Percentiles rank a stretch among this genome's conserved stretches.
These are phyloP conservation scores for Cinara cedri DNA, from an alignment of 2,888 invertebrate genomes.

Conservation along the genomic window DNA sequence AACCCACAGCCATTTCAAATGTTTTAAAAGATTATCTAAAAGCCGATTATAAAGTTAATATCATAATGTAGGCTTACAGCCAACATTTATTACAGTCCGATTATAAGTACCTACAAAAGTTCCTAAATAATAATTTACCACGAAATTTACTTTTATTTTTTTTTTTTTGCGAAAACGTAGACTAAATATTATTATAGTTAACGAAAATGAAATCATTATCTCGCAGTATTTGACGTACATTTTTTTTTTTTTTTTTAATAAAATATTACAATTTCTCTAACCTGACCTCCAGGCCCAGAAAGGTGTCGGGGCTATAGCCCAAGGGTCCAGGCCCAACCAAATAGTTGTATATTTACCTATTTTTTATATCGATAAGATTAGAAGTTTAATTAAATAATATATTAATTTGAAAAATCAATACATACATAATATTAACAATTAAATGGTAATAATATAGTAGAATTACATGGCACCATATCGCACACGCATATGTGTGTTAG, in stretches of 20 bases:
- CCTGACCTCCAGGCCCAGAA: no score
- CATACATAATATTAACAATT: neutral
- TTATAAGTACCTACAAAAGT: no score
- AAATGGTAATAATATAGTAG: neutral
- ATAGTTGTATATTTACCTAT: no score
- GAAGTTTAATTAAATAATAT: no score
- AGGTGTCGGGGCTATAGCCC: no score
- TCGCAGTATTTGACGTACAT: no score
- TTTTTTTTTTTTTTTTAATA: no score
- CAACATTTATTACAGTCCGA: neutral
- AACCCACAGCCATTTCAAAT: neutral
- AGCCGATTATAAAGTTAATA: constrained; percentile 34
- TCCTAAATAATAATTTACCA: neutral
- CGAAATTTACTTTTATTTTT: neutral
- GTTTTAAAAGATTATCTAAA: constrained; percentile 15
- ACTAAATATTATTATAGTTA: neutral
- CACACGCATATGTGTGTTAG: no score
- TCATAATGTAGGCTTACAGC: neutral
- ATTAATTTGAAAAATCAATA: neutral
- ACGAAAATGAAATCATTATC: neutral
- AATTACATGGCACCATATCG: neutral
- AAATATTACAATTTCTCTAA: no score
- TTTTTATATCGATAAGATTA: no score
- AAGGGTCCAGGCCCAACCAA: no score
- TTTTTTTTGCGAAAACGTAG: neutral